Evolutionary conservation across 2,113 vertebrate genomes (phyloP).

Genomic region (Gymnorhina tibicen): DNA sequence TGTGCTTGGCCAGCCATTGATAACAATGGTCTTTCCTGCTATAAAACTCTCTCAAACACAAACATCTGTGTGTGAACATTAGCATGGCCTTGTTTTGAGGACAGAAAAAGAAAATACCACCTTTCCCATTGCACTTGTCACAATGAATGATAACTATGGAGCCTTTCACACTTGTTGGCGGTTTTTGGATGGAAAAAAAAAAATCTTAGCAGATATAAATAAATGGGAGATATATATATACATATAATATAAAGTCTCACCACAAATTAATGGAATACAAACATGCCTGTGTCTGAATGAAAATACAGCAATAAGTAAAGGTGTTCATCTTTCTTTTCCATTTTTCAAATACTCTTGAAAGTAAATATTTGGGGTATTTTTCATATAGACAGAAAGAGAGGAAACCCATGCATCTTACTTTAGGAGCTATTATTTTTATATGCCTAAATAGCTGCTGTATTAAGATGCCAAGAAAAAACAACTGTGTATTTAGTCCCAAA

Average conservation of each 20-base stretch:
- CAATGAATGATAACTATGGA: background rate
- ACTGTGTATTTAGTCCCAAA: background rate
- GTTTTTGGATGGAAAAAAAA: background rate
- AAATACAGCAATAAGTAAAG: background rate
- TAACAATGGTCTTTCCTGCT: background rate
- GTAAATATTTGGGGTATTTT: background rate
- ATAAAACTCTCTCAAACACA: background rate
- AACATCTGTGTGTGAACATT: background rate
- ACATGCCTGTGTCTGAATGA: background rate
- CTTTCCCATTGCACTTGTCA: background rate
- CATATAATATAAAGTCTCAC: background rate
- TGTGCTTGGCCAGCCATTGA: background rate
- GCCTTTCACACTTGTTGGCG: background rate
- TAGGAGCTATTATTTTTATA: constrained; percentile 2
- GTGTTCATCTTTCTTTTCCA: background rate
- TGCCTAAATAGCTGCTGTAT: background rate
- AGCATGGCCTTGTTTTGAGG: background rate
- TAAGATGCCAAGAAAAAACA: background rate
- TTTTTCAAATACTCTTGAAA: background rate
- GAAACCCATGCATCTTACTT: background rate
- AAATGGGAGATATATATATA: background rate
- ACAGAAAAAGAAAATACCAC: background rate
- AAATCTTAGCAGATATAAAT: background rate
- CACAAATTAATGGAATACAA: background rate
- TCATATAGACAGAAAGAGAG: background rate